Evolutionary conservation across 2,888 invertebrate species (phyloP), one percentile per base, ranked within the genome.

Genomic region (Nysson spinosus): DNA sequence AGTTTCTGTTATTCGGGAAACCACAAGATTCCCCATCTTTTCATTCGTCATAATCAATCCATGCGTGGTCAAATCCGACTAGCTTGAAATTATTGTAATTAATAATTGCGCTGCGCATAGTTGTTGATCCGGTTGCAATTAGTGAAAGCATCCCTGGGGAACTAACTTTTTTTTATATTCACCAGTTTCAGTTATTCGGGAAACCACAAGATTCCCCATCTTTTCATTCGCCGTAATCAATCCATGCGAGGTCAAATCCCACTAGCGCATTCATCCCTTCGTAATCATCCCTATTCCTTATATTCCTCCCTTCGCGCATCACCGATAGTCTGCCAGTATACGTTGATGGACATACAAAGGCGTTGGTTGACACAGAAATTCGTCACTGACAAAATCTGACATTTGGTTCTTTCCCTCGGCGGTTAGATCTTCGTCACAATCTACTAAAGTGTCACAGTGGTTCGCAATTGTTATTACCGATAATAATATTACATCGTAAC

Each of bases 291-390:
- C 37, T 55, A 20, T 44, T 46, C 58, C 24, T 30, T 55, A 37
- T 44, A 40, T 52, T 56, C 50, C 44, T 50, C 68, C 49, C 66
- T 66, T 62, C 52, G 55, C 16, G 43, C 51, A 46, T 62, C 69
- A 34, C 43, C 11, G 34, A 30, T 7, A 34, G 35, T 54, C 55
- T 55, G 63, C n/a, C 63, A 63, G 58, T 42, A 20, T 32, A 35
- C 42, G 32, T 30, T 54, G 69, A 57, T 50, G 69, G 42, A 43
- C 39, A 35, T 55, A 60, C 69, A 63, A 69, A 63, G 51, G 47
- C 37, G 6, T 19, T 11, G 44, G 3, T 37, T 28, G 26, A 20
- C 37, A 17, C 37, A 39, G 37, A 22, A 20, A 47, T 42, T 60
- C 54, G 46, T 51, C 60, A 30, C 46, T 46, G 50, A 37, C 51